Evolutionary conservation across 2,113 vertebrate genomes (phyloP).

Genomic region (Atractosteus spatula): DNA sequence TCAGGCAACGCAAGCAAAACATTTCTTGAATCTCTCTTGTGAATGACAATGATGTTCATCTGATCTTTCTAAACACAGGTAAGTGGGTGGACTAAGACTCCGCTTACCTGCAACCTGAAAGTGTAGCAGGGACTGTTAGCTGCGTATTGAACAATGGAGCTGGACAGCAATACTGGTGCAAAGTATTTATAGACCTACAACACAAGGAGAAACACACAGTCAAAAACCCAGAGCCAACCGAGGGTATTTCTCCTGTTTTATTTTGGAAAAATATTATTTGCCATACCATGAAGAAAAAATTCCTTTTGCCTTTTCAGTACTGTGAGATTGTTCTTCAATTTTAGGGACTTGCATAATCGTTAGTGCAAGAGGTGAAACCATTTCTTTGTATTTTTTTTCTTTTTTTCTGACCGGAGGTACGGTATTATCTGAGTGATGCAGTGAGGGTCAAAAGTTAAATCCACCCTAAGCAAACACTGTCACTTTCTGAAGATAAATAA

Average conservation of each 20-base stretch:
- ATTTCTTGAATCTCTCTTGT: too few relatives aligned
- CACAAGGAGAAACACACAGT: conserved; percentile 64
- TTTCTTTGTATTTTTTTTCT: background rate
- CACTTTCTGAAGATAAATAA: conserved; percentile 36
- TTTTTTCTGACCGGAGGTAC: background rate
- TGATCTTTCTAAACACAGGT: too few relatives aligned
- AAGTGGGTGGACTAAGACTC: too few relatives aligned
- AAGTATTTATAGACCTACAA: conserved; percentile 68
- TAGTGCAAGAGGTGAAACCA: too few relatives aligned
- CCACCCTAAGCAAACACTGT: background rate
- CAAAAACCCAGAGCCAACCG: conserved; percentile 50
- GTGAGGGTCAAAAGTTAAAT: conserved; percentile 17
- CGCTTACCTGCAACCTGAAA: too few relatives aligned
- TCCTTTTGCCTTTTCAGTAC: background rate
- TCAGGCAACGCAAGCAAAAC: too few relatives aligned
- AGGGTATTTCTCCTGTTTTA: conserved; percentile 31
- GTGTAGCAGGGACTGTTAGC: too few relatives aligned
- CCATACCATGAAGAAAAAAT: background rate
- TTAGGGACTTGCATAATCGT: background rate
- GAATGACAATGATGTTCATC: too few relatives aligned
- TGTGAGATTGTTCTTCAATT: background rate
- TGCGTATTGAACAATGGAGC: conserved; percentile 50
- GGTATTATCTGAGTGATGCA: background rate
- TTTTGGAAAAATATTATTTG: too few relatives aligned
- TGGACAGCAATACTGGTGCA: conserved; percentile 68